A percentile compares a stretch with the other conserved stretches of the same genome.
Conservation (phyloP, 2,888 invertebrate genomes). For the Saturnia japonica region DNA sequence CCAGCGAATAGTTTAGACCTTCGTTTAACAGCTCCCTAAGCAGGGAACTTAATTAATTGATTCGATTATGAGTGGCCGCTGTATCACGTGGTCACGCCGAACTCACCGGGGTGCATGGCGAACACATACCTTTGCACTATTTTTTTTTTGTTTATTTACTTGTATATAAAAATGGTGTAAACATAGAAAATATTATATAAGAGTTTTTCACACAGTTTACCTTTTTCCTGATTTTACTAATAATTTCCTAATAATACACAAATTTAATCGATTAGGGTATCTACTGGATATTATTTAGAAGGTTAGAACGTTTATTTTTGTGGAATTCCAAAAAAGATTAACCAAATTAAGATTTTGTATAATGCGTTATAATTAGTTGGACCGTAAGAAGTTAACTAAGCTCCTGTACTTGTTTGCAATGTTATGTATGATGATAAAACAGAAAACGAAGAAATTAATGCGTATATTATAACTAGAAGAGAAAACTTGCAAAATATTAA, state of each 20-base stretch:
- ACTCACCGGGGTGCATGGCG: background rate
- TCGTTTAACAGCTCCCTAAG: constrained; percentile 14
- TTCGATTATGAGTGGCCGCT: constrained; percentile 36
- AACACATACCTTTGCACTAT: background rate
- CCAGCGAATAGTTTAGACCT: constrained; percentile 11
- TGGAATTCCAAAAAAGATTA: too few species aligned
- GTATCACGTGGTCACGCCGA: constrained; percentile 22
- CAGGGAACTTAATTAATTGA: constrained; percentile 41
- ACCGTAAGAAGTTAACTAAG: background rate
- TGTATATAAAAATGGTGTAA: background rate
- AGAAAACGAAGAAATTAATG: too few species aligned
- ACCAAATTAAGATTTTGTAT: too few species aligned
- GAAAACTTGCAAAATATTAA: background rate
- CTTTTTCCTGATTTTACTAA: too few species aligned
- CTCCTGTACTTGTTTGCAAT: background rate
- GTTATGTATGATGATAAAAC: too few species aligned
- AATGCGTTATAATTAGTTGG: background rate
- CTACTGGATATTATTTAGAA: too few species aligned
- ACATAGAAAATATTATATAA: too few species aligned
- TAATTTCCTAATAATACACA: too few species aligned
- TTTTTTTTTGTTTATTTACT: background rate
- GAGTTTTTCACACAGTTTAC: too few species aligned
- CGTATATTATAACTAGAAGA: background rate
- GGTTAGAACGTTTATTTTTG: too few species aligned
- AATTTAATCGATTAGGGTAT: too few species aligned